Conservation (phyloP, 2,888 invertebrate genomes). For the Argynnis bischoffii region DNA sequence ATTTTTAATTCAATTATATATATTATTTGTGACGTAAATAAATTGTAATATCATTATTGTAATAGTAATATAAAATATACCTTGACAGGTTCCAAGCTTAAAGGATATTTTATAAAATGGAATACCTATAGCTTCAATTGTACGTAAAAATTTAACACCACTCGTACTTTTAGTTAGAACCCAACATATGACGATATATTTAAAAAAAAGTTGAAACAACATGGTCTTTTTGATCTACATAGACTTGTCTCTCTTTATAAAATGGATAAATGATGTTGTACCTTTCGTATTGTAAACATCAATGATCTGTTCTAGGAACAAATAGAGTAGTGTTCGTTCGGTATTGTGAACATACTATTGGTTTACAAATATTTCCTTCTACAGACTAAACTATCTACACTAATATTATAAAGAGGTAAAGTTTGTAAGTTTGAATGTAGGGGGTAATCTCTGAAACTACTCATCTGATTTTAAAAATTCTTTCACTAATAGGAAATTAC, state of each 20-base stretch:
- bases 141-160: conserved; percentile 46
- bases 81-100: conserved; percentile 61
- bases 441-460: too few species aligned
- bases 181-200: conserved; percentile 9
- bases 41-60: background rate
- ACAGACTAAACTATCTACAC: too few species aligned
- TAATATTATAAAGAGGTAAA: too few species aligned
- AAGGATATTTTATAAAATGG: conserved; percentile 65
- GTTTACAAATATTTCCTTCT: too few species aligned
- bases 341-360: too few species aligned
- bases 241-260: too few species aligned
- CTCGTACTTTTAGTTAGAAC: conserved; percentile 39
- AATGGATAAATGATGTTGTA: too few species aligned
- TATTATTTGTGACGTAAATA: background rate
- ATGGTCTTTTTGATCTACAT: background rate
- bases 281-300: background rate
- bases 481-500: too few species aligned
- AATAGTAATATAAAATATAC: conserved; percentile 48
- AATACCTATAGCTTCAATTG: conserved; percentile 53
- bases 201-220: background rate
- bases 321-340: too few species aligned
- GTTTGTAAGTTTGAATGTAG: too few species aligned
- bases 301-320: background rate
- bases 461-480: too few species aligned
- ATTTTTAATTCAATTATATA: background rate